These are phyloP conservation scores for Laothoe populi DNA, from an alignment of 2,888 invertebrate species.

Conservation along the genomic window DNA sequence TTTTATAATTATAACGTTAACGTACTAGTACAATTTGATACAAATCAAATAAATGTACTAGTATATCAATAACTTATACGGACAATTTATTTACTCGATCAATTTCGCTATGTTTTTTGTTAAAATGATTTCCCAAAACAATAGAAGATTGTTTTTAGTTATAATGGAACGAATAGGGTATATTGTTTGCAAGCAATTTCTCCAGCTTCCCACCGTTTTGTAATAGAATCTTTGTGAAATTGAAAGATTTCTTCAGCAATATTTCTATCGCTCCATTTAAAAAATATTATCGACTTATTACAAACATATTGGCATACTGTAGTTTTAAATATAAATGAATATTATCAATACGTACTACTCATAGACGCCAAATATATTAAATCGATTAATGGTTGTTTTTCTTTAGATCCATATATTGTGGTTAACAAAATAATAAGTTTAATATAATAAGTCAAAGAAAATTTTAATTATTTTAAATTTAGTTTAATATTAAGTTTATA, in stretches of 20 bases:
- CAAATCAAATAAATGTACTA: not conserved
- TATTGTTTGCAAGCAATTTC: slow-evolving; percentile 16
- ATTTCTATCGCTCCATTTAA: not conserved
- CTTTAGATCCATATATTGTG: too few relatives aligned
- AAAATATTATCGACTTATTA: too few relatives aligned
- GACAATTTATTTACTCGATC: not conserved
- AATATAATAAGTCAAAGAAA: too few relatives aligned
- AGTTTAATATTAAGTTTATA: too few relatives aligned
- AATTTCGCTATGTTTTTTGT: not conserved
- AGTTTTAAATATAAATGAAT: too few relatives aligned
- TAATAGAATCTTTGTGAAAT: slow-evolving; percentile 10
- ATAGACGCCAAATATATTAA: too few relatives aligned
- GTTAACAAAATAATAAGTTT: too few relatives aligned
- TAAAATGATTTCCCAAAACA: slow-evolving; percentile 20
- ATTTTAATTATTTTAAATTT: too few relatives aligned
- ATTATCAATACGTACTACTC: too few relatives aligned
- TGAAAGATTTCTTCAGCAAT: slow-evolving; percentile 12
- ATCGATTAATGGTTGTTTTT: too few relatives aligned
- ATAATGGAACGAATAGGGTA: slow-evolving; percentile 5
- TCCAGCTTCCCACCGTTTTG: not conserved
- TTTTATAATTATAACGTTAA: not conserved
- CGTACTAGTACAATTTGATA: not conserved
- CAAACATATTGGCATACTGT: too few relatives aligned
- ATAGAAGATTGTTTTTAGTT: not conserved
- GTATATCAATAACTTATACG: not conserved